Base-by-base conservation (phyloP, 1,140 invertebrate species). In the Olivierus martensii region DNA sequence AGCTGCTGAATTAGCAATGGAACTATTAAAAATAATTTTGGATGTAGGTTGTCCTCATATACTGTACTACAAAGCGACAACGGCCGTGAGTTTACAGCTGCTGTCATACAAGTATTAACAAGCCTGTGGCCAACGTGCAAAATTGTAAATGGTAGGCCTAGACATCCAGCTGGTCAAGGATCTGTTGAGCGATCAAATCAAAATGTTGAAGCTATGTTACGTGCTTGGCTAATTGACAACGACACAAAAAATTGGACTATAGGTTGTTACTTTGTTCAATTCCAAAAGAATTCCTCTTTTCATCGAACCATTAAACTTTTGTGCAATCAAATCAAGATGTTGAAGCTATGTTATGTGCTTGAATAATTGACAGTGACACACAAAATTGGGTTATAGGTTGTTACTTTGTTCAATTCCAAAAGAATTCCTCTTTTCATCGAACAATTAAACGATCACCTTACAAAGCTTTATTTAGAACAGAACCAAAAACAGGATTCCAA, bases 91-190 rank as follows among this genome's bases (percentile, higher is more conserved):
- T 52, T 58, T 28, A 28, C 22, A 7, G 58, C 66, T 46, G 54
- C 62, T 59, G 56, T 71, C 50, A 63, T 70, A n/a, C 22, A 59
- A 21, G 57, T 68, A 36, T 56, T 67, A 47, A 55, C 56, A 17
- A 18, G 9, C 0, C 44, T 67, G 22, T 68, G 64, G 61, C 56
- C 61, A 46, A 47, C 51, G 7, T 59, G 11, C 12, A 44, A 46
- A 52, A 46, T 39, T 43, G 37, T 58, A 51, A 47, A 61, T 57
- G 57, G 62, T 28, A 49, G 45, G 22, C 62, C 63, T 34, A 22
- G 59, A 50, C 58, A 62, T 56, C 53, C 56, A 11, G 57, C 61
- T 55, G 61, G 55, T 39, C 62, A 65, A 52, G 57, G 57, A 14
- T 57, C 51, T 45, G 52, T 64, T 51, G 60, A 64, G 44, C 28